Conservation (phyloP, 1,140 invertebrate genomes). For the Octopus bimaculoides region DNA sequence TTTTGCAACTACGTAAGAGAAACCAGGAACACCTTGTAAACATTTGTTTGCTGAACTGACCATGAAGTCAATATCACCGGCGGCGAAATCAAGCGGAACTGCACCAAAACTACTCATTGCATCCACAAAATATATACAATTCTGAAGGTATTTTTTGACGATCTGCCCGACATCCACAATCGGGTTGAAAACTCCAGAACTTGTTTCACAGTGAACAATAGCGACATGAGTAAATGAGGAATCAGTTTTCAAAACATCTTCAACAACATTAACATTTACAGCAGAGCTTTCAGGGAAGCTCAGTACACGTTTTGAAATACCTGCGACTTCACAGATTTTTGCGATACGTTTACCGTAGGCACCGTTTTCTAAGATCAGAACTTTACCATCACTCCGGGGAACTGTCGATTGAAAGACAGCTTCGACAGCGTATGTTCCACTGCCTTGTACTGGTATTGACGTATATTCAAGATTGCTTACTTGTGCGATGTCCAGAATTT, state of each 20-base stretch:
- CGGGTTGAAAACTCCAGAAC: slow-evolving; percentile 59
- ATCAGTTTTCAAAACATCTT: slow-evolving; percentile 35
- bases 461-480: slow-evolving; percentile 51
- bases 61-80: slow-evolving; percentile 53
- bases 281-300: slow-evolving; percentile 53
- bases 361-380: slow-evolving; percentile 59
- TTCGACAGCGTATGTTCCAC: slow-evolving; percentile 61
- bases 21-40: slow-evolving; percentile 62
- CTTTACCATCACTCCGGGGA: slow-evolving; percentile 45
- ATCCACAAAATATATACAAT: slow-evolving; percentile 58
- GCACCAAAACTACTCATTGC: slow-evolving; percentile 64
- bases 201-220: slow-evolving; percentile 61
- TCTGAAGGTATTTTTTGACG: slow-evolving; percentile 47
- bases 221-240: slow-evolving; percentile 50
- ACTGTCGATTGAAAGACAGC: slow-evolving; percentile 57
- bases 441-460: slow-evolving; percentile 59
- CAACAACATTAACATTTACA: slow-evolving; percentile 45
- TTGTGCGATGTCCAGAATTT: slow-evolving; percentile 56
- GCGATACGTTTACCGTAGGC: slow-evolving; percentile 60
- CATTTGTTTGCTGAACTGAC: slow-evolving; percentile 63
- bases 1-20: slow-evolving; percentile 58
- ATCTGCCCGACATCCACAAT: slow-evolving; percentile 55
- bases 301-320: slow-evolving; percentile 46
- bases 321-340: slow-evolving; percentile 55
- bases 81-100: slow-evolving; percentile 53